Percentiles rank a stretch among this genome's conserved stretches.
Conservation (phyloP, 2,113 vertebrate genomes). For the Bucco capensis region DNA sequence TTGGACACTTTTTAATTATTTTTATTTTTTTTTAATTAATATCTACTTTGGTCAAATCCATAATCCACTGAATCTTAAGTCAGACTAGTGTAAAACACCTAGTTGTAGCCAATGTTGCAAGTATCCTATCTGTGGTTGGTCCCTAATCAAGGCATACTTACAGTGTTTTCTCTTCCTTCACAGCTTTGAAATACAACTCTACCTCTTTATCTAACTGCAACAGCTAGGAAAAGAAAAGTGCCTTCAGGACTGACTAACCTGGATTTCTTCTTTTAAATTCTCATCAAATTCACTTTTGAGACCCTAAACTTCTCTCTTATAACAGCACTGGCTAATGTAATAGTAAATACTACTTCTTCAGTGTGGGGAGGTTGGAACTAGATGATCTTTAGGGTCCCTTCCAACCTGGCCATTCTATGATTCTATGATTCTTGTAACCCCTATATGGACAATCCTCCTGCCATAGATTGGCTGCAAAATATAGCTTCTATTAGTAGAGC, state of each 20-base stretch:
- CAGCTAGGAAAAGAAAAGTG: not conserved
- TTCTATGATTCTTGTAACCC: too few species aligned
- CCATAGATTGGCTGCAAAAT: not conserved
- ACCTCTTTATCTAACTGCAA: not conserved
- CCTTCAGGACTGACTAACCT: not conserved
- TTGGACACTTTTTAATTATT: too few species aligned
- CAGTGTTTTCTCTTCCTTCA: not conserved
- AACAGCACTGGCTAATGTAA: not conserved
- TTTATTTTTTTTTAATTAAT: not conserved
- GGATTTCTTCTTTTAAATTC: not conserved
- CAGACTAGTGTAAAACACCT: not conserved
- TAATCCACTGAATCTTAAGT: not conserved
- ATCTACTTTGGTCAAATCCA: not conserved
- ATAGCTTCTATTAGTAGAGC: not conserved
- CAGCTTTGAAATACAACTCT: not conserved
- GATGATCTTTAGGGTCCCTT: too few species aligned
- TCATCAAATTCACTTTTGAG: not conserved
- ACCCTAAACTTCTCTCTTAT: not conserved
- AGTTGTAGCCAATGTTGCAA: not conserved
- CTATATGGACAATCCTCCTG: not conserved
- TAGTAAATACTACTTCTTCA: not conserved
- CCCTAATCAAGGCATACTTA: not conserved
- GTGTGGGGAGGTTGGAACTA: too few species aligned
- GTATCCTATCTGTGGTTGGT: not conserved
- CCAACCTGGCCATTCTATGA: too few species aligned